Conservation (phyloP, 2,113 vertebrate species). For the Trochalopteron elliotii region DNA sequence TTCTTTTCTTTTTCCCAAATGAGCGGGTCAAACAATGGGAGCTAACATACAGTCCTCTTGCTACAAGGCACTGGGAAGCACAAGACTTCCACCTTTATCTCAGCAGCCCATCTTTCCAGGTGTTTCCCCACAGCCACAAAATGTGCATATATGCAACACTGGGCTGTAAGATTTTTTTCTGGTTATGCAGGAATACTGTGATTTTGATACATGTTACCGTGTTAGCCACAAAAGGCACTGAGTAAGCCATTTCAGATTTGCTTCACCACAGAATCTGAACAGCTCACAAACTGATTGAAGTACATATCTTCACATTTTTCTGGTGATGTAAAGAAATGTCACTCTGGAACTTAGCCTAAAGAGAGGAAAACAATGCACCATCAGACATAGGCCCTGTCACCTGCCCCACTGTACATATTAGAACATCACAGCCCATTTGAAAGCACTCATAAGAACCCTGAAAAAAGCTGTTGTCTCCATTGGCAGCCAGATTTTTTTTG, state of each 20-base stretch:
- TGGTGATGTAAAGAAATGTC: not conserved
- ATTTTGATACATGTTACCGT: not conserved
- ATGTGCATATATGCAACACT: not conserved
- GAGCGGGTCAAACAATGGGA: fast-evolving
- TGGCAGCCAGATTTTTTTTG: not conserved
- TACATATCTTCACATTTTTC: not conserved
- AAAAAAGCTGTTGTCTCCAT: not conserved
- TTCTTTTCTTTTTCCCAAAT: no score
- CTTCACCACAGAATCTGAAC: not conserved
- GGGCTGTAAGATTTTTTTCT: not conserved
- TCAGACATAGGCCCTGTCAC: not conserved
- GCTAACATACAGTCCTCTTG: not conserved
- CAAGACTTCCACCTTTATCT: not conserved
- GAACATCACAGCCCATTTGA: not conserved
- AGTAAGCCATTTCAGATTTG: not conserved
- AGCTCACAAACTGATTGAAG: not conserved
- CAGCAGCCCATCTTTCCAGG: not conserved
- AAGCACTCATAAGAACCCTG: not conserved
- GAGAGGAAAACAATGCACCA: not conserved
- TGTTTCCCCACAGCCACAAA: not conserved
- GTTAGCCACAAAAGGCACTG: not conserved
- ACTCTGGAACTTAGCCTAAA: not conserved
- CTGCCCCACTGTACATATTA: not conserved
- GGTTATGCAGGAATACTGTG: not conserved
- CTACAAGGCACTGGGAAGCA: not conserved